Evolutionary conservation across 2,888 invertebrate genomes (phyloP).

Genomic region (Cerastis rubricosa): DNA sequence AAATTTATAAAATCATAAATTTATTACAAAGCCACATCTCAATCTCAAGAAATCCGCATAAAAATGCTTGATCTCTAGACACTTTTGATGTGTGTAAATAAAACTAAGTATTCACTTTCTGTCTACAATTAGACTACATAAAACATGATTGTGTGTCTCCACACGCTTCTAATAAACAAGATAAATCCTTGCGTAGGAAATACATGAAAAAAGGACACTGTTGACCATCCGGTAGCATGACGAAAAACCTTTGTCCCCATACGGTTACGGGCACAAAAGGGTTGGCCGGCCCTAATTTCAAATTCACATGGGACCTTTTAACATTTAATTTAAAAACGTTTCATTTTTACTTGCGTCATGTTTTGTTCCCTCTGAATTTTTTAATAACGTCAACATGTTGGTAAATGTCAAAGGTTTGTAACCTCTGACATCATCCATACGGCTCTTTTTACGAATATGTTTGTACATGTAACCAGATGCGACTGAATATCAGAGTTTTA

Average conservation of each 20-base stretch:
- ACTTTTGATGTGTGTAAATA: too few relatives aligned
- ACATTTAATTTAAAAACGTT: slow-evolving; percentile 48
- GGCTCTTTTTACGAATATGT: background rate
- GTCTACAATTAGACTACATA: background rate
- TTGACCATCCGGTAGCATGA: slow-evolving; percentile 3
- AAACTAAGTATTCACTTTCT: background rate
- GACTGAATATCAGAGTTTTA: background rate
- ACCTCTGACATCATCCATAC: background rate
- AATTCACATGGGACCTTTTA: slow-evolving; percentile 43
- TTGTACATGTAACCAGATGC: background rate
- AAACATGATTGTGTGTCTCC: background rate
- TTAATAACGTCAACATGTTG: slow-evolving; percentile 45
- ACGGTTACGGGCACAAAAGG: slow-evolving; percentile 32
- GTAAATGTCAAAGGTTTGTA: background rate
- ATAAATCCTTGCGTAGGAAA: slow-evolving; percentile 1
- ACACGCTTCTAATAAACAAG: background rate
- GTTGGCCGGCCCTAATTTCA: slow-evolving; percentile 26
- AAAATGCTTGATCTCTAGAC: too few relatives aligned
- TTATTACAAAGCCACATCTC: too few relatives aligned
- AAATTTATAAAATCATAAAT: too few relatives aligned
- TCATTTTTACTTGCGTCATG: slow-evolving; percentile 42
- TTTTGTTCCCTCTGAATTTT: slow-evolving; percentile 32
- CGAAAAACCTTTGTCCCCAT: slow-evolving; percentile 28
- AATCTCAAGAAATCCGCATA: too few relatives aligned
- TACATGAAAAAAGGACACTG: slow-evolving; percentile 11